These are phyloP conservation scores for Salvelinus alpinus DNA, from an alignment of 2,113 vertebrate genomes.

Conservation along the genomic window DNA sequence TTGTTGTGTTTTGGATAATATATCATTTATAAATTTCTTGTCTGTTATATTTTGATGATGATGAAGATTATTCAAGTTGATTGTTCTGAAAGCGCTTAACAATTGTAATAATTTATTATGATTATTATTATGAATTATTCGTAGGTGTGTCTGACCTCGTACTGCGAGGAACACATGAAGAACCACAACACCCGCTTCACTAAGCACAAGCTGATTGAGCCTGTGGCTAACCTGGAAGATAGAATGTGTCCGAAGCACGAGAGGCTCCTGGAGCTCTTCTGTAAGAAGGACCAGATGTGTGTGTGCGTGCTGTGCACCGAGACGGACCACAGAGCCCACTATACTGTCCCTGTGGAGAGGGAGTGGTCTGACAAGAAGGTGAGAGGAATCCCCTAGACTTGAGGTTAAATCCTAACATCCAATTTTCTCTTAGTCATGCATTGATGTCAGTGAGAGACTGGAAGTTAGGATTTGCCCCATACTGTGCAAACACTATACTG, in stretches of 20 bases:
- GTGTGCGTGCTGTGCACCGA: constrained; percentile 78
- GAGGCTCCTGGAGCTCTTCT: constrained; percentile 78
- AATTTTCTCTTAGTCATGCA: no score
- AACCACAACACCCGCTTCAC: constrained; percentile 71
- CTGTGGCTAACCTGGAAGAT: constrained; percentile 74
- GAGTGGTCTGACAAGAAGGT: constrained; percentile 77
- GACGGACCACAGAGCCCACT: constrained; percentile 75
- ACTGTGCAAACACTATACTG: no score
- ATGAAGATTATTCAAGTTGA: no score
- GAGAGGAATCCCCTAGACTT: constrained; percentile 3
- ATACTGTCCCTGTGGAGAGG: constrained; percentile 74
- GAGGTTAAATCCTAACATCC: no score
- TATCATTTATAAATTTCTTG: no score
- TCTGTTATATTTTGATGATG: no score
- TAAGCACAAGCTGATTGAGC: constrained; percentile 78
- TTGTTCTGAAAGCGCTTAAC: no score
- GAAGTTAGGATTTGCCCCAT: no score
- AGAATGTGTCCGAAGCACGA: constrained; percentile 76
- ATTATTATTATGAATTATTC: no score
- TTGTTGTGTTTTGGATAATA: no score
- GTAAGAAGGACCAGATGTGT: constrained; percentile 77
- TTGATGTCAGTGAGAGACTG: no score
- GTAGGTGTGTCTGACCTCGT: constrained; percentile 73
- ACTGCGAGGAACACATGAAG: constrained; percentile 78
- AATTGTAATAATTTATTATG: no score